Percentiles rank a stretch among this genome's conserved stretches.
Conservation (phyloP, 1,140 invertebrate genomes). For the Nebria ingens region DNA sequence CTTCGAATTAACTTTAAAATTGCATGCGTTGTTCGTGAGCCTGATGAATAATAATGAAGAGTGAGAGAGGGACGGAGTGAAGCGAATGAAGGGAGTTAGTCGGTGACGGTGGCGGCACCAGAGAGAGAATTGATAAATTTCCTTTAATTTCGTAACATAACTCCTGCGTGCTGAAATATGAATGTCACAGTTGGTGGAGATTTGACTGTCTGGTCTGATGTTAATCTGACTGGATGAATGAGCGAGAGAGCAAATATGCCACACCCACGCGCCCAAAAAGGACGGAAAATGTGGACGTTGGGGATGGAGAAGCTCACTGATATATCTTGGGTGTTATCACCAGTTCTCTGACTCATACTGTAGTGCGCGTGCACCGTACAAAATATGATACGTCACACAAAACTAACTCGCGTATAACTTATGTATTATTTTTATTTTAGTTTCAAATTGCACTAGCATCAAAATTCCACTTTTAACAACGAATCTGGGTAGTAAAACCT, state of each 20-base stretch:
- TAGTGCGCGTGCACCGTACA: background rate
- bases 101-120: background rate
- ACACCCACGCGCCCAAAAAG: background rate
- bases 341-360: no score
- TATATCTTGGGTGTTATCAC: conserved; percentile 1
- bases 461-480: background rate
- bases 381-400: background rate
- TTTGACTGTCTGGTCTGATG: conserved; percentile 2
- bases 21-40: conserved; percentile 4
- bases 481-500: background rate
- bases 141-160: conserved; percentile 9
- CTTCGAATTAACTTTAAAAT: conserved; percentile 9
- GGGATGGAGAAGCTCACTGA: background rate
- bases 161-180: conserved; percentile 3
- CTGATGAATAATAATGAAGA: conserved; percentile 7
- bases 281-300: background rate
- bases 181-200: conserved; percentile 8
- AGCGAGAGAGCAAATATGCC: background rate
- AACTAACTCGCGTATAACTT: background rate
- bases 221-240: background rate
- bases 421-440: conserved; percentile 8
- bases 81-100: background rate
- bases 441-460: background rate
- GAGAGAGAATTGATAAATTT: conserved; percentile 4
- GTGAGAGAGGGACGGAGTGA: background rate